phyloP scores from a whole-genome alignment of 2,888 invertebrate genomes.

The Ennomos quercinarius region DNA sequence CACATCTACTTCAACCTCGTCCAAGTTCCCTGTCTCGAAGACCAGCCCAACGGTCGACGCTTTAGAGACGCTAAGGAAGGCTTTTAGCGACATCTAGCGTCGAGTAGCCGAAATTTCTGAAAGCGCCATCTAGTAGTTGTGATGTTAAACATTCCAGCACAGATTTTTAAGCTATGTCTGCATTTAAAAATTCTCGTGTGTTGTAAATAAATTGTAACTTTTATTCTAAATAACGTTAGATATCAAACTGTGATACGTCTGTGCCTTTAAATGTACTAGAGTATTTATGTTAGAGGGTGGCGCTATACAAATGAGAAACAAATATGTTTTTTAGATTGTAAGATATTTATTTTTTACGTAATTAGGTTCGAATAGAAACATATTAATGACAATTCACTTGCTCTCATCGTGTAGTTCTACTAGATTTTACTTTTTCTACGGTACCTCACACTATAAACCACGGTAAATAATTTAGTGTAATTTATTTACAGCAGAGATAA shows the following conservation, averaged over 20 bases:
- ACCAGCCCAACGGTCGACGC: slow-evolving; percentile 68
- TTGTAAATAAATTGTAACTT: slow-evolving; percentile 59
- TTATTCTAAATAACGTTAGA: slow-evolving; percentile 61
- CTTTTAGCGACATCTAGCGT: slow-evolving; percentile 71
- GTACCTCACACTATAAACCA: too few species aligned
- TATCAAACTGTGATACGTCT: slow-evolving; percentile 82
- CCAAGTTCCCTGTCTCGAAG: slow-evolving; percentile 90
- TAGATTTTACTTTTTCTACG: slow-evolving; percentile 6
- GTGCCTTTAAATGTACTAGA: slow-evolving; percentile 75
- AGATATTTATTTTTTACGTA: slow-evolving; percentile 58
- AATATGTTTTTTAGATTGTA: slow-evolving; percentile 51
- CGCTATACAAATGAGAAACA: slow-evolving; percentile 64
- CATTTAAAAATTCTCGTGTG: slow-evolving; percentile 45
- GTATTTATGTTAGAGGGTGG: slow-evolving; percentile 65
- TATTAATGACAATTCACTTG: slow-evolving; percentile 40
- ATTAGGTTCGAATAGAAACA: neutral
- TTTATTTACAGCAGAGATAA: slow-evolving; percentile 4
- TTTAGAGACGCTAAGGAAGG: slow-evolving; percentile 83
- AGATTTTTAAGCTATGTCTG: slow-evolving; percentile 52
- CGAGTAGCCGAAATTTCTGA: slow-evolving; percentile 48
- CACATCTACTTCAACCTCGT: slow-evolving; percentile 94
- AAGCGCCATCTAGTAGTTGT: slow-evolving; percentile 71
- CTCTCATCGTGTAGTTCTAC: slow-evolving; percentile 42
- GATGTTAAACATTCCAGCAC: slow-evolving; percentile 58
- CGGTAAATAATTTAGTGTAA: too few species aligned